Evolutionary conservation across 2,888 invertebrate species (phyloP), one percentile per base, ranked within the genome.

Genomic region (Tanytarsus gracilentus): DNA sequence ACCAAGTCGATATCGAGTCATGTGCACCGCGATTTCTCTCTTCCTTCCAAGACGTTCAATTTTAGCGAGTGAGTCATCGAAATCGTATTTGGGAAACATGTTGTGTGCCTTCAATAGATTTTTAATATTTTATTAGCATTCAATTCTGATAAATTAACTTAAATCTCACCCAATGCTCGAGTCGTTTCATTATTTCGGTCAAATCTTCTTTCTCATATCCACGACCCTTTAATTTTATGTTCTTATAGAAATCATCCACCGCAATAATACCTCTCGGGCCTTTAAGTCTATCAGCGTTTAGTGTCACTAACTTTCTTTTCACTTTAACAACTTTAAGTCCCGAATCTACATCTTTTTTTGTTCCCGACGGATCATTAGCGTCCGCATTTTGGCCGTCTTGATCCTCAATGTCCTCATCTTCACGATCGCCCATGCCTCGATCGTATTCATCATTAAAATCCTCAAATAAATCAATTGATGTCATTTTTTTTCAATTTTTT

Each of bases 81-180:
- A 97, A 11, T 84, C 80, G 69, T 86, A 86, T 69, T 87, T 90
- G 0, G 97, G 96, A 73, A 86, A 95, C 64, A 98, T 55, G 16
- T 40, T 30, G 27, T 26, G 27, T 25, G 6, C n/a, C 23, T 23
- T 25, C 8, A 4, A 14, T n/a, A 49, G 11, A 25, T n/a, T n/a
- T n/a, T n/a, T n/a, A n/a, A n/a, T n/a, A n/a, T n/a, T n/a, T n/a
- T n/a, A n/a, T n/a, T n/a, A n/a, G n/a, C n/a, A n/a, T n/a, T 49
- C 9, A 21, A 8, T 49, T 23, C 25, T 49, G 26, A 26, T 48
- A 6, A n/a, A n/a, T n/a, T n/a, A n/a, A n/a, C n/a, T n/a, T n/a
- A n/a, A n/a, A n/a, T n/a, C n/a, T n/a, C n/a, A 86, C 87, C 97
- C 97, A 98, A 69, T 96, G 92, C 67, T 96, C 91, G 60, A 96